Evolutionary conservation across 2,888 invertebrate genomes (phyloP).

Genomic region (Andrena haemorrhoa): DNA sequence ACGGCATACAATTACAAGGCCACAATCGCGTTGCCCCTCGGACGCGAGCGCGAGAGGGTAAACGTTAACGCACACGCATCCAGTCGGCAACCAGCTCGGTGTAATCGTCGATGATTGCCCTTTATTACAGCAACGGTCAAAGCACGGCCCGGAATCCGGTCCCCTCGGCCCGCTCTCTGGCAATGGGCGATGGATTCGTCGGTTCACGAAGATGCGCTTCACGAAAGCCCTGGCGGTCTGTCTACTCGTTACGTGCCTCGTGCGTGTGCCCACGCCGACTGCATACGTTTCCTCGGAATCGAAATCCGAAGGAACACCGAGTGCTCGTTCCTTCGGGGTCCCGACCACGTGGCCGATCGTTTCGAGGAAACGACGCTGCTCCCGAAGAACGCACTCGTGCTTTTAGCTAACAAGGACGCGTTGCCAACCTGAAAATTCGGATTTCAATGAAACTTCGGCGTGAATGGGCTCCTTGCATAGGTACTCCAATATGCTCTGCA

Average conservation of each 20-base stretch:
- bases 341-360: slow-evolving; percentile 54
- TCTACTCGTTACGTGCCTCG: slow-evolving; percentile 18
- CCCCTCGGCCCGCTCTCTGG: slow-evolving; percentile 65
- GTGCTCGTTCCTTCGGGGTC: slow-evolving; percentile 66
- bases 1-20: slow-evolving; percentile 33
- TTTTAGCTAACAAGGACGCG: no score
- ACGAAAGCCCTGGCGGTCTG: slow-evolving; percentile 17
- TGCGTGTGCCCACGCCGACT: slow-evolving; percentile 22
- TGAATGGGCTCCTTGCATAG: no score
- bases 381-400: no score
- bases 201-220: slow-evolving; percentile 57
- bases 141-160: slow-evolving; percentile 80
- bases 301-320: slow-evolving; percentile 67
- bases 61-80: slow-evolving; percentile 50
- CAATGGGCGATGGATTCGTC: slow-evolving; percentile 67
- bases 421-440: no score
- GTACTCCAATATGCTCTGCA: no score
- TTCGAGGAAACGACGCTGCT: slow-evolving; percentile 57
- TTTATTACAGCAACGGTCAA: slow-evolving; percentile 82
- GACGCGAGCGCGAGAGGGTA: slow-evolving; percentile 26
- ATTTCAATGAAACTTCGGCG: no score
- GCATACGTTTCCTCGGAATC: slow-evolving; percentile 56
- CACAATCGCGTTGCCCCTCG: slow-evolving; percentile 14
- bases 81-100: slow-evolving; percentile 72
- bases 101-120: slow-evolving; percentile 83